These are phyloP conservation scores for Alloplasta piceator DNA, from an alignment of 2,888 invertebrate species.

Conservation along the genomic window DNA sequence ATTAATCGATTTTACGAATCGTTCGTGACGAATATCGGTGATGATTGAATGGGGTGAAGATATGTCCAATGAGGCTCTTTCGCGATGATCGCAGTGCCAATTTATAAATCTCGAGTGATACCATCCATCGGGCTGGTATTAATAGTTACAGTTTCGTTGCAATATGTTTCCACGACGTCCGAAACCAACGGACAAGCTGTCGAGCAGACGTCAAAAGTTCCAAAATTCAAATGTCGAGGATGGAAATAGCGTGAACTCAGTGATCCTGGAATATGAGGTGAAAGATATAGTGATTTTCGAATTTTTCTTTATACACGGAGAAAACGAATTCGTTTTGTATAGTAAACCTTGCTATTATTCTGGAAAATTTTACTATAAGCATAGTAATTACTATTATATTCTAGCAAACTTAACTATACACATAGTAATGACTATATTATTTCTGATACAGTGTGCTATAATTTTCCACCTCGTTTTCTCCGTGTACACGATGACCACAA, in stretches of 20 bases:
- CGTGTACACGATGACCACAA: background rate
- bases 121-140: conserved; percentile 17
- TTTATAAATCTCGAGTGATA: conserved; percentile 29
- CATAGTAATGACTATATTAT: too few species aligned
- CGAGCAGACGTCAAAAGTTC: conserved; percentile 63
- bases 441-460: too few species aligned
- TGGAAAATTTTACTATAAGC: too few species aligned
- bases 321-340: too few species aligned
- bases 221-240: conserved; percentile 58
- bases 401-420: too few species aligned
- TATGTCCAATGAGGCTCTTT: background rate
- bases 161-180: conserved; percentile 61
- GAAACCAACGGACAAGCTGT: conserved; percentile 64
- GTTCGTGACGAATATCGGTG: too few species aligned
- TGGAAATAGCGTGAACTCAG: conserved; percentile 50
- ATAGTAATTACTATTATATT: too few species aligned
- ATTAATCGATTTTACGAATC: background rate
- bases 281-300: conserved; percentile 16
- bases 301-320: background rate
- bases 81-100: conserved; percentile 20
- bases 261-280: conserved; percentile 66
- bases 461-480: too few species aligned
- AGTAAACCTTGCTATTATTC: too few species aligned
- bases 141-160: conserved; percentile 20
- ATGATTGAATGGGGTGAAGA: background rate